phyloP scores from a whole-genome alignment of 2,113 vertebrate species.

The Sorex araneus region DNA sequence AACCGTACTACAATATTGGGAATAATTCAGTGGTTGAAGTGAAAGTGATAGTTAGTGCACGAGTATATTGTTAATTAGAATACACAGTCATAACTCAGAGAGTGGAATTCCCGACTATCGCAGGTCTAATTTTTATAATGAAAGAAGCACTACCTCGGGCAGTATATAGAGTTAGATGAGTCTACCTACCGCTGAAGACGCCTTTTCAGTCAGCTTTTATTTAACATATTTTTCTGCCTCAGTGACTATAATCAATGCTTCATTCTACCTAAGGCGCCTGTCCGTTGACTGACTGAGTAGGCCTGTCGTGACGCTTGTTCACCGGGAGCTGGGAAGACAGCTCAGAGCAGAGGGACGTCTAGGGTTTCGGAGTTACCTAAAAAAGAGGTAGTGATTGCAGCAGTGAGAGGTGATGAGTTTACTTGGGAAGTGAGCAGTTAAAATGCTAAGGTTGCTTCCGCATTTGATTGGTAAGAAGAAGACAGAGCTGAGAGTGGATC shows the following conservation, averaged over 20 bases:
- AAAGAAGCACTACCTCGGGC: slow-evolving; percentile 59
- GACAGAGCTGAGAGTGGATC: not conserved
- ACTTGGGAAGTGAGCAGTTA: not conserved
- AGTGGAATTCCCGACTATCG: slow-evolving; percentile 59
- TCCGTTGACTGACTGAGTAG: not conserved
- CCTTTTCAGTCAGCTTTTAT: slow-evolving; percentile 51
- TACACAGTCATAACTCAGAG: slow-evolving; percentile 74
- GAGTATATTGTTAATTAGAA: slow-evolving; percentile 83
- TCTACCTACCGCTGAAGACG: slow-evolving; percentile 20
- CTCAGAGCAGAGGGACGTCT: not conserved
- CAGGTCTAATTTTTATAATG: slow-evolving; percentile 74
- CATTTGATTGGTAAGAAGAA: slow-evolving; percentile 12
- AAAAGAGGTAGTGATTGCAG: not conserved
- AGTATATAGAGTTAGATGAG: slow-evolving; percentile 56
- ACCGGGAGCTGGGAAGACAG: not conserved
- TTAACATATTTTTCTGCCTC: slow-evolving; percentile 26
- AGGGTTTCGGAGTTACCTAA: not conserved
- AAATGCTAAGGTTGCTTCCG: not conserved
- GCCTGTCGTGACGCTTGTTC: not conserved
- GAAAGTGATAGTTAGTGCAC: slow-evolving; percentile 73
- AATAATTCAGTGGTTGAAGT: slow-evolving; percentile 78
- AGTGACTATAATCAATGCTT: not conserved
- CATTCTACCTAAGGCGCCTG: not conserved
- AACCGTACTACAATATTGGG: slow-evolving; percentile 79
- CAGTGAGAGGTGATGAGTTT: not conserved